Conservation (phyloP, 2,797 vertebrate species). For the Brachyrhaphis roseni region DNA sequence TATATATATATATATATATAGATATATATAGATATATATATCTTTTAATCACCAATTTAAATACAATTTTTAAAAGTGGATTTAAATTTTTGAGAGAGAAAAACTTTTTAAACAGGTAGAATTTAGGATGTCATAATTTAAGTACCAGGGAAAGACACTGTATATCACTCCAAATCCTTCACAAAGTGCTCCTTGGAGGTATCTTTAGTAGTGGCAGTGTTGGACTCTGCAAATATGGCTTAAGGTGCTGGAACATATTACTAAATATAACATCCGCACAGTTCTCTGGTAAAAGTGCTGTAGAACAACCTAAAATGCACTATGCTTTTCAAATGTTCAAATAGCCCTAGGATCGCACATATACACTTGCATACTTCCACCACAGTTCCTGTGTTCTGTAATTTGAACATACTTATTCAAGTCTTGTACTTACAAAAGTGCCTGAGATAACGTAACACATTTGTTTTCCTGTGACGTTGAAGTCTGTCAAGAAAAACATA, state of each 20-base stretch:
- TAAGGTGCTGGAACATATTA: slow-evolving; percentile 66
- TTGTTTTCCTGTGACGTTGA: slow-evolving; percentile 11
- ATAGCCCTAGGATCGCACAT: slow-evolving; percentile 20
- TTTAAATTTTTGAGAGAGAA: not conserved
- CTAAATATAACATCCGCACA: slow-evolving; percentile 67
- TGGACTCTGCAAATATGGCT: slow-evolving; percentile 62
- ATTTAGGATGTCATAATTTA: not conserved
- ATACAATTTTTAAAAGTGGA: not conserved
- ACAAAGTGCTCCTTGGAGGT: slow-evolving; percentile 18
- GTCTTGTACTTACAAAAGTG: slow-evolving; percentile 5
- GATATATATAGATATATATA: too few relatives aligned
- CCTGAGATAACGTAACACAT: not conserved
- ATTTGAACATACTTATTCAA: slow-evolving; percentile 21
- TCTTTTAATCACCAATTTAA: not conserved
- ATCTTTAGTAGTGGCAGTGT: slow-evolving; percentile 26
- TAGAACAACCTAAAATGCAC: slow-evolving; percentile 34
- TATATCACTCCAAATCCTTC: slow-evolving; percentile 6
- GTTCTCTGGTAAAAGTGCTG: slow-evolving; percentile 53
- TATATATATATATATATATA: not conserved
- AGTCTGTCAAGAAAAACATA: not conserved
- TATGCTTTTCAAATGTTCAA: slow-evolving; percentile 33
- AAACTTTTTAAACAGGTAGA: not conserved
- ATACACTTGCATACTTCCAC: not conserved
- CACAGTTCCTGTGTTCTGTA: slow-evolving; percentile 9
- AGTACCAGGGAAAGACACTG: not conserved